phyloP scores from a whole-genome alignment of 2,113 vertebrate genomes.

The Numida meleagris region DNA sequence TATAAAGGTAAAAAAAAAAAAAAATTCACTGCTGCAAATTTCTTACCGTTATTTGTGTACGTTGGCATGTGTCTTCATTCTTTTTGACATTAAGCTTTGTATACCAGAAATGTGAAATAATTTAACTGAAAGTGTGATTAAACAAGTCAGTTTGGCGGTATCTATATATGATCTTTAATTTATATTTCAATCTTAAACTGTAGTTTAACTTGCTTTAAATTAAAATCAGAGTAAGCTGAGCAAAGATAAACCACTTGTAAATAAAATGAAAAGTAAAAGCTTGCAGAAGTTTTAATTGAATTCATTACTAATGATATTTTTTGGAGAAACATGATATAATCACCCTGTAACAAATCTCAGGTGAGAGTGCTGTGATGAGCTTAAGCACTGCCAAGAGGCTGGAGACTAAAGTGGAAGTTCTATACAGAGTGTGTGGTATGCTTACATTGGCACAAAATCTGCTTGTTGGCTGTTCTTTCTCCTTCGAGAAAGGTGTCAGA shows the following conservation, averaged over 20 bases:
- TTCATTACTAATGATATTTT: conserved; percentile 3
- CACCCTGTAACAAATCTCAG: background rate
- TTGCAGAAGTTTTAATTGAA: background rate
- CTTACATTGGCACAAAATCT: background rate
- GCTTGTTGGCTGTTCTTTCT: background rate
- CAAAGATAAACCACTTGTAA: background rate
- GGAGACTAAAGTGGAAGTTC: background rate
- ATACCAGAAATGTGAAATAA: background rate
- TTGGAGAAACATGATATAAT: background rate
- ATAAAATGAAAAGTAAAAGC: background rate
- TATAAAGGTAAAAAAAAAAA: conserved; percentile 85
- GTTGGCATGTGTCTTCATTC: background rate
- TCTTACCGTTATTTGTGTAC: background rate
- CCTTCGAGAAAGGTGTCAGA: background rate
- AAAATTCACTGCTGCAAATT: background rate
- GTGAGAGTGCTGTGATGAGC: background rate
- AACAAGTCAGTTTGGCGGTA: background rate
- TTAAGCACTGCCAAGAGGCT: background rate
- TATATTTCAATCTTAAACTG: background rate
- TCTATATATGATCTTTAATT: background rate
- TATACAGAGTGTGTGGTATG: fast-evolving
- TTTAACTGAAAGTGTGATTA: background rate
- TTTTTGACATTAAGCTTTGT: background rate
- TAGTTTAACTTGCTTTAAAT: background rate
- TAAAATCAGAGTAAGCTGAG: background rate